A percentile compares a stretch with the other conserved stretches of the same genome.
Conservation (phyloP, 2,888 invertebrate genomes). For the Saturnia japonica region DNA sequence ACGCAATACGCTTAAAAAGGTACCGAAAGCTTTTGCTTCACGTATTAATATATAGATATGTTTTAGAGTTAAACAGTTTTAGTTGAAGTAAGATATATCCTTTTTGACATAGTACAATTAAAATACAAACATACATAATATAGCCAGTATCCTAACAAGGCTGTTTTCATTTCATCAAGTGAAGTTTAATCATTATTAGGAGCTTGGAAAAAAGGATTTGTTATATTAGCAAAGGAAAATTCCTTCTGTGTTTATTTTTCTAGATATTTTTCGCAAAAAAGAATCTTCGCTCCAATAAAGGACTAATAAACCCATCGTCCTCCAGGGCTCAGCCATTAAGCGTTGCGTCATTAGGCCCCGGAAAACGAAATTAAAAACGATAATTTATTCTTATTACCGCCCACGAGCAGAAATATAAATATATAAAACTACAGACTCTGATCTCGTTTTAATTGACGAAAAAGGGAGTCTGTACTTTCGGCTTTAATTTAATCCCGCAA, state of each 20-base stretch:
- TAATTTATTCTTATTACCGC: slow-evolving; percentile 72
- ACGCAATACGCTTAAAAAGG: too few species aligned
- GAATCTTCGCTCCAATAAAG: slow-evolving; percentile 2
- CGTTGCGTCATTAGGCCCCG: slow-evolving; percentile 32
- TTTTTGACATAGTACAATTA: too few species aligned
- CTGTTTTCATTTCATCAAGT: not conserved
- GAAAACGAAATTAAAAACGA: slow-evolving; percentile 68
- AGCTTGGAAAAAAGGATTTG: not conserved
- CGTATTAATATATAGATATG: too few species aligned
- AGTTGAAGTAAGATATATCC: too few species aligned
- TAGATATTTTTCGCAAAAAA: not conserved
- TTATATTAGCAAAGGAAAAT: not conserved
- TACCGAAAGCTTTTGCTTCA: too few species aligned
- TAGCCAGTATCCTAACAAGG: too few species aligned
- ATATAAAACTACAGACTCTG: slow-evolving; percentile 47
- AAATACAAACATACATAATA: too few species aligned
- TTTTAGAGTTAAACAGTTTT: too few species aligned
- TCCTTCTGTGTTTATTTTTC: not conserved
- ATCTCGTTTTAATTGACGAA: slow-evolving; percentile 67
- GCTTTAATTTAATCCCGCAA: slow-evolving; percentile 55
- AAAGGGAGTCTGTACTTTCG: slow-evolving; percentile 46
- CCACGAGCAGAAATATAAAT: slow-evolving; percentile 48
- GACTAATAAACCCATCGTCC: slow-evolving; percentile 3
- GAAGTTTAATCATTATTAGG: not conserved
- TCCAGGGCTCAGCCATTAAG: slow-evolving; percentile 31